Conservation (phyloP, 2,888 invertebrate species). For the Tricholauxania praeusta region DNA sequence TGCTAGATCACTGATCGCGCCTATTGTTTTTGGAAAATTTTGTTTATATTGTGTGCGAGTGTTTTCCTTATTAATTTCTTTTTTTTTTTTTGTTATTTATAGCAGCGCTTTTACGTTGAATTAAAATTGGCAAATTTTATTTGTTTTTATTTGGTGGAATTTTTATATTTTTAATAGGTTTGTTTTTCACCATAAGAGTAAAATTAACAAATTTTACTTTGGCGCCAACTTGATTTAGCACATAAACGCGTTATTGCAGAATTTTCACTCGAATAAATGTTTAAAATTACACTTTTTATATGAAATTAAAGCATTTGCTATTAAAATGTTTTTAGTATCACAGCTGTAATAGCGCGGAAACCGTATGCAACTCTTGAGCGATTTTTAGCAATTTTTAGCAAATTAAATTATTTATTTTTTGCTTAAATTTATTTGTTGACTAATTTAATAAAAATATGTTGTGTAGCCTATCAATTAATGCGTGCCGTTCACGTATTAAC, state of each 20-base stretch:
- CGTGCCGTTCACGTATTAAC: slow-evolving; percentile 13
- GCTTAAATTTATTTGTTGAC: no score
- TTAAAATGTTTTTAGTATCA: background rate
- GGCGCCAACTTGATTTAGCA: background rate
- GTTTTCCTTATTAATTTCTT: background rate
- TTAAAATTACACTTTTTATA: background rate
- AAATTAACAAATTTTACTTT: background rate
- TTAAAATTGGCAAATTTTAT: background rate
- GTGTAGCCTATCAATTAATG: background rate
- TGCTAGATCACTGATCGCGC: background rate
- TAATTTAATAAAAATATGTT: no score
- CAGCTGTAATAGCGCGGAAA: background rate
- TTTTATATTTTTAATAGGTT: background rate
- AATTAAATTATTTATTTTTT: background rate
- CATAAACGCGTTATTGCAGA: background rate
- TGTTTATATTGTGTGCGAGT: background rate
- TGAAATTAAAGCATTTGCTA: background rate
- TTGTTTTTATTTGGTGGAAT: slow-evolving; percentile 11
- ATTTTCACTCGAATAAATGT: background rate
- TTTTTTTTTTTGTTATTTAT: background rate
- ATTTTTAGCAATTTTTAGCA: background rate
- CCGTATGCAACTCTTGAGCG: background rate
- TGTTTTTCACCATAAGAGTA: background rate
- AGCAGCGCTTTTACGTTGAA: slow-evolving; percentile 1
- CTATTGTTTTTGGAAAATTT: no score